Base-by-base conservation (phyloP, 2,888 invertebrate species). In the Lycia hirtaria region DNA sequence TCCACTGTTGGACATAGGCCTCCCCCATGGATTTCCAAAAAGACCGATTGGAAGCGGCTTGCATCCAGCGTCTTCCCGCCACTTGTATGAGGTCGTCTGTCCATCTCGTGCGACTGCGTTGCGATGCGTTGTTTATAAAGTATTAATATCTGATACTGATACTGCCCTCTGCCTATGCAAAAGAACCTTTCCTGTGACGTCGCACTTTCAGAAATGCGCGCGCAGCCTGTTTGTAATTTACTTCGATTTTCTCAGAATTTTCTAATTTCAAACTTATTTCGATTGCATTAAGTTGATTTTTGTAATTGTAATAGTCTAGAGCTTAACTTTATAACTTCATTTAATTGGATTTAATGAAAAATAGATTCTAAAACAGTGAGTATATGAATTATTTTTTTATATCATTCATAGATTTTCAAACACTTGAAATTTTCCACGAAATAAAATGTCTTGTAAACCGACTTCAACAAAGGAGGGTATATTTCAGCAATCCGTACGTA, bases 161-260 rank as follows among this genome's bases (percentile, higher is more conserved):
- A 7, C 12, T 22, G 3, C 19, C 19, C 41, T 9, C 44, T 51
- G 62, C 49, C 65, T 51, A 63, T 62, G 45, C 57, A 61, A 82
- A 85, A 82, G 74, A 70, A 73, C 85, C 75, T 67, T 65, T 63
- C 61, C 72, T 41, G 58, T 60, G 73, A 77, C 76, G 69, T 78
- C 76, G 75, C 56, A 79, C 67, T 54, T 87, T 35, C 17, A 37
- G 49, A 80, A 69, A 49, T 90, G 90, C 90, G 90, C 90, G 89
- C 90, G 90, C 90, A 90, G 1, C 64, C 40, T 87, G 84, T 88
- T 85, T 88, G 75, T 84, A 82, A 88, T 72, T 87, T n/a, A 1
- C 5, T 37, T 83, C 86, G 82, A 85, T 83, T 75, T 59, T 66
- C 64, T 41, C 65, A 61, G 43, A 9, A n/a, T 12, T 17, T 40